A percentile compares a stretch with the other conserved stretches of the same genome.
These are phyloP conservation scores for Trachemys scripta DNA, from an alignment of 2,113 vertebrate species.

Conservation along the genomic window DNA sequence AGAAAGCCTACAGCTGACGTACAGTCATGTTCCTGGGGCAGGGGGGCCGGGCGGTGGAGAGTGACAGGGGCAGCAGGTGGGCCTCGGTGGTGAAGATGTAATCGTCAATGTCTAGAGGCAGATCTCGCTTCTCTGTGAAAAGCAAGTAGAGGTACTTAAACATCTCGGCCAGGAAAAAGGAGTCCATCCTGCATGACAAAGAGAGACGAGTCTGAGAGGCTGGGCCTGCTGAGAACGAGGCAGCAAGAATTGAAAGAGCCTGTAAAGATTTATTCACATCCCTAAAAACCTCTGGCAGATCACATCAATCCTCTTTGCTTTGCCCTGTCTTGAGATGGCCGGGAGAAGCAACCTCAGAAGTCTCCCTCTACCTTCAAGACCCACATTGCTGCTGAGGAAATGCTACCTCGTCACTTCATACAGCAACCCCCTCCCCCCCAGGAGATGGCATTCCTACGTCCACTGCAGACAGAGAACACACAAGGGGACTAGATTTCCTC, in stretches of 20 bases:
- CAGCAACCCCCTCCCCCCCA: neutral
- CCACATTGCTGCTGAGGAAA: neutral
- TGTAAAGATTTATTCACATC: neutral
- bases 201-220: neutral
- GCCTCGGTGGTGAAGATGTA: constrained; percentile 39
- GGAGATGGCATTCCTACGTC: neutral
- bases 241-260: neutral
- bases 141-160: constrained; percentile 46
- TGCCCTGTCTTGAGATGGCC: neutral
- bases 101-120: constrained; percentile 21
- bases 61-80: constrained; percentile 21
- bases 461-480: neutral
- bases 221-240: neutral
- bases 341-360: neutral
- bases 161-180: constrained; percentile 46
- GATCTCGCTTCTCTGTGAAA: constrained; percentile 19
- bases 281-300: neutral
- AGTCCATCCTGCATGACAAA: constrained; percentile 27
- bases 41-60: constrained; percentile 23
- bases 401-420: neutral
- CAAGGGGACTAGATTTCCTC: neutral
- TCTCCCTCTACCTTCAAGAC: neutral
- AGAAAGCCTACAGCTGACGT: neutral
- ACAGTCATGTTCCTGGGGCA: constrained; percentile 80
- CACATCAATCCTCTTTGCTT: neutral